Evolutionary conservation across 92 coral and sea anemone genomes (phyloP), one percentile per base, ranked within the genome.

Genomic region (Diadumene lineata): DNA sequence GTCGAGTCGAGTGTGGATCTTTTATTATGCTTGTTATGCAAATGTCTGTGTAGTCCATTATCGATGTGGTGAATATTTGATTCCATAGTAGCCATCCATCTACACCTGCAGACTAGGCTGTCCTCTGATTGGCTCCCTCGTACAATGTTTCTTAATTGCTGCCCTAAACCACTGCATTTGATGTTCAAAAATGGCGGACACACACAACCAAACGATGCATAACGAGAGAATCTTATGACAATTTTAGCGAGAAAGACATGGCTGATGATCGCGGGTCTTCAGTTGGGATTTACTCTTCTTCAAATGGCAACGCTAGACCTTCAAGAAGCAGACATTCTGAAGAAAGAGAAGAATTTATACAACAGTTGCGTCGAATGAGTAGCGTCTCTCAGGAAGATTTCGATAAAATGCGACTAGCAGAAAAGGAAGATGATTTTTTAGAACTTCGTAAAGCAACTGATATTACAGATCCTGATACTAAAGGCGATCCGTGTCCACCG

Each of bases 361-460:
- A 94, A 23, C 94, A 88, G 50, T 78, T 92, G 11, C 97, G 99
- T 43, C 94, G 99, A 11, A 77, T 92, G 27, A 92, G 97, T 68
- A 96, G 97, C 70, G 93, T 96, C 26, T 96, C 99, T 11, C 99
- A 96, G 63, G 99, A 96, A 74, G 99, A 96, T 74, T 96, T 96
- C 70, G 92, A 89, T 58, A 92, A 96, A 86, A 96, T 96, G 99
- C 87, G 94, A 67, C 85, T 92, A 21, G 99, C 99, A 24, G 99
- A 96, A 77, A 88, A 89, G 69, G 97, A 96, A 43, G 97, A 96
- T 46, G 99, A 96, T 69, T 96, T 96, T 77, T 96, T 96, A 78
- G 88, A 90, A 50, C 79, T 91, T 60, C 86, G 99, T 24, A 96
- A 96, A 80, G 99, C 99, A 56, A 90, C 97, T 56, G 99, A 96